A percentile compares a stretch with the other conserved stretches of the same genome.
Conservation (phyloP, 2,113 vertebrate species). For the Coregonus clupeaformis region DNA sequence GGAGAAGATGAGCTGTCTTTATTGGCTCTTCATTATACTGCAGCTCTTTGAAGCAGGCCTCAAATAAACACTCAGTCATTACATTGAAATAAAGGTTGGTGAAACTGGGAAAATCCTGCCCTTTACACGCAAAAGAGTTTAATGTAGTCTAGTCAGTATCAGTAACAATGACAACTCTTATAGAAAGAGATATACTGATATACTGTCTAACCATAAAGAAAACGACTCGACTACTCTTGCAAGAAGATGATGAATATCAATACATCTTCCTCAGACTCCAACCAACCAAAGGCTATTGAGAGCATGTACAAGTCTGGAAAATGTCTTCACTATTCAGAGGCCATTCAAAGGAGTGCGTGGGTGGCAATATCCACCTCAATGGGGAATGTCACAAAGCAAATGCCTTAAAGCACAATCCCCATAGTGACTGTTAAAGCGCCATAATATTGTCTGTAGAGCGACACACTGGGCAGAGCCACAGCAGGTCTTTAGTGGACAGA, state of each 20-base stretch:
- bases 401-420: conserved; percentile 37
- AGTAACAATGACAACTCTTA: conserved; percentile 30
- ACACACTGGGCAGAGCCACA: not conserved
- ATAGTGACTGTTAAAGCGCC: conserved; percentile 15
- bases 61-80: conserved; percentile 63
- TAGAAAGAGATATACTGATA: conserved; percentile 3
- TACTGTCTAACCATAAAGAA: not conserved
- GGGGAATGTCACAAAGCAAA: conserved; percentile 27
- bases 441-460: conserved; percentile 24
- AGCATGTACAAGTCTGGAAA: not conserved
- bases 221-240: not conserved
- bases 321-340: no score
- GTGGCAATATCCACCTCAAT: conserved; percentile 16
- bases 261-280: not conserved
- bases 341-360: not conserved
- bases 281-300: not conserved
- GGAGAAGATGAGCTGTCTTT: conserved; percentile 31
- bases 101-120: conserved; percentile 61
- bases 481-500: conserved; percentile 26
- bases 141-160: conserved; percentile 13
- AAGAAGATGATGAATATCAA: no score
- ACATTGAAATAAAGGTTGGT: conserved; percentile 55
- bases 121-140: conserved; percentile 45
- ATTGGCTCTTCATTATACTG: conserved; percentile 28
- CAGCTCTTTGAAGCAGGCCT: conserved; percentile 57